Evolutionary conservation across 2,113 vertebrate species (phyloP), one percentile per base, ranked within the genome.

Genomic region (Butorides virescens): DNA sequence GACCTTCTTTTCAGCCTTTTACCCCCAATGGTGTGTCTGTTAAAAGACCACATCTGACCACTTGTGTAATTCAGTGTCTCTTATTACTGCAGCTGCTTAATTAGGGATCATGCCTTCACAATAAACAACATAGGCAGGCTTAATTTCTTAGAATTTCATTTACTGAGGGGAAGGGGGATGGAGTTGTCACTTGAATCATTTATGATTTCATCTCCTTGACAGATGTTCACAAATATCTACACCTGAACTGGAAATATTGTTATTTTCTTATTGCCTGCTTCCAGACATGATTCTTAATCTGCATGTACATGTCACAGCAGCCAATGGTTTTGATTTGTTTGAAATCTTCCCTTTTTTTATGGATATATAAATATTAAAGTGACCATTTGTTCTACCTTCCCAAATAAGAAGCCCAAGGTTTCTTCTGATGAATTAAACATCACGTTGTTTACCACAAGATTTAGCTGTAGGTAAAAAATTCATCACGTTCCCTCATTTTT

Each of bases 1-100:
- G 88, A 88, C 67, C 77, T 85, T 91, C 46, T 91, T 89, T 80
- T 89, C 63, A 84, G 36, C 65, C 30, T 89, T 90, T 63, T 55
- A 32, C 37, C 74, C 50, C 25, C 1, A 7, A 1, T 80, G 30
- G 26, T 0, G 0, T 37, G 22, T 71, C 44, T 84, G 65, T 80
- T 95, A 59, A 71, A 94, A 66, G 62, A 75, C 15, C 58, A 76
- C 42, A 59, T 77, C 71, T 93, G 63, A 91, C 25, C 47, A 78
- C 44, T 84, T 58, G 30, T 80, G 49, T 86, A 77, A 91, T 93
- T 78, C 44, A 66, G 29, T 44, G 10, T 71, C 20, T 71, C 71
- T 86, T 58, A 29, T 62, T 92, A 79, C 11, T 55, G 49, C 36
- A 91, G 52, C 47, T 96, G 42, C 72, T 92, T 92, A 58, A 92